Conservation (phyloP, 2,888 invertebrate species). For the Ellobium chinense region DNA sequence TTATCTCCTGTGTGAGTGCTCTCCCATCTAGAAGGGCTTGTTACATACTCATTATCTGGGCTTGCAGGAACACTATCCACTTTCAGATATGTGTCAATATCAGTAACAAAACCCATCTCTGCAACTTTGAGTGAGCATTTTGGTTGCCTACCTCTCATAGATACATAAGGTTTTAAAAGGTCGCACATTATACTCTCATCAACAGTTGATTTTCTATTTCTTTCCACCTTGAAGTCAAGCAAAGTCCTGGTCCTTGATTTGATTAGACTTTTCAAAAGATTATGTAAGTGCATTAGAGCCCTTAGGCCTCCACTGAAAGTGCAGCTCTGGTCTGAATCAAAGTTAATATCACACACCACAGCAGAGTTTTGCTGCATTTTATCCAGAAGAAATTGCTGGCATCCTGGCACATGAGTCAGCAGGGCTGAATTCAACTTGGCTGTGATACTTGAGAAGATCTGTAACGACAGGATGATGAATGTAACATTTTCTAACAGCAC, state of each 20-base stretch:
- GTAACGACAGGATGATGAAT: too few species aligned
- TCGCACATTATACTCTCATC: slow-evolving; percentile 46
- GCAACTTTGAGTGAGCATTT: slow-evolving; percentile 37
- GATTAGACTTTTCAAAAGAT: slow-evolving; percentile 7
- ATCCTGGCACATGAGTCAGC: slow-evolving; percentile 53
- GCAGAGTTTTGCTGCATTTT: slow-evolving; percentile 6
- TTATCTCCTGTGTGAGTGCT: background rate
- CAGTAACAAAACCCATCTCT: slow-evolving; percentile 34
- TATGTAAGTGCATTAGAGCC: slow-evolving; percentile 17
- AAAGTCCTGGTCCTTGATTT: slow-evolving; percentile 25
- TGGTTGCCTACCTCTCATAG: slow-evolving; percentile 48
- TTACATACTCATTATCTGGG: background rate
- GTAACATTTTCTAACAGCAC: too few species aligned
- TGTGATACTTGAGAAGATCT: slow-evolving; percentile 61
- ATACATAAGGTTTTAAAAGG: slow-evolving; percentile 52
- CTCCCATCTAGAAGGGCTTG: too few species aligned
- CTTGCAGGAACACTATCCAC: background rate
- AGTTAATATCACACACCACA: background rate
- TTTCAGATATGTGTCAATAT: slow-evolving; percentile 20
- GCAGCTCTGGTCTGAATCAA: slow-evolving; percentile 15
- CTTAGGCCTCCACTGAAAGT: slow-evolving; percentile 21
- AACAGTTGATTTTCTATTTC: background rate
- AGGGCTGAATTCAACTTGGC: slow-evolving; percentile 57
- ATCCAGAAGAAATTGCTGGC: slow-evolving; percentile 53
- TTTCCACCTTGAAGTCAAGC: background rate